Base-by-base conservation (phyloP, 30 jellyfish, hydroid and myxozoan species). In the Mastigias papua region DNA sequence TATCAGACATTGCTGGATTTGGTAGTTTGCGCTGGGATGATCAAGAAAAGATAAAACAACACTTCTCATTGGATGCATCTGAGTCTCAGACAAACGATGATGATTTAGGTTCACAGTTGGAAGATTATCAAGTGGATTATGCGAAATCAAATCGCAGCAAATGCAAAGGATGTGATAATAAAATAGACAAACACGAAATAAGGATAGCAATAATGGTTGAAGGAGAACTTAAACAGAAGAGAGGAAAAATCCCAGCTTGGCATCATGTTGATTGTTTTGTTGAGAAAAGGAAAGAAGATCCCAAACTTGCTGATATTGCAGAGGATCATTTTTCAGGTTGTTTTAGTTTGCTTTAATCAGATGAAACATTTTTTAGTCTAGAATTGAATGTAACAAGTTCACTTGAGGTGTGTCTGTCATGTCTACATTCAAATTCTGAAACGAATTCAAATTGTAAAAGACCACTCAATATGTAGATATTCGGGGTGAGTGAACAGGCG, bases 21-120 rank as follows among this genome's bases (percentile, higher is more conserved):
- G 97, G 84, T 48, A 73, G 75, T 8, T 62, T 94, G 76, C 91
- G 98, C 1, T 94, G 98, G 98, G 97, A 93, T 16, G 98, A 93
- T 62, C 96, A 81, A 74, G 92, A 93, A 68, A 88, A 76, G 50
- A 34, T 93, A 57, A 82, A 80, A 69, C 70, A 28, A 19, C 65
- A 76, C 30, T 51, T 93, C 32, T 69, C 81, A 22, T 62, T 61
- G 75, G 86, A 63, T 10, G 54, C 89, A 58, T 48, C 86, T 20
- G 57, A 80, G 50, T 13, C 90, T 15, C 6, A 54, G 35, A n/a
- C 76, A 48, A 31, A 29, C 15, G 71, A 20, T 9, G 96, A 85
- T 80, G 85, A 49, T 16, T 84, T 73, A 34, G 95, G 81, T 49
- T 86, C 81, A 0, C 25, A 20, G 1, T 48, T 50, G 33, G 68